Evolutionary conservation across 2,888 invertebrate species (phyloP).

Genomic region (Nezara viridula): DNA sequence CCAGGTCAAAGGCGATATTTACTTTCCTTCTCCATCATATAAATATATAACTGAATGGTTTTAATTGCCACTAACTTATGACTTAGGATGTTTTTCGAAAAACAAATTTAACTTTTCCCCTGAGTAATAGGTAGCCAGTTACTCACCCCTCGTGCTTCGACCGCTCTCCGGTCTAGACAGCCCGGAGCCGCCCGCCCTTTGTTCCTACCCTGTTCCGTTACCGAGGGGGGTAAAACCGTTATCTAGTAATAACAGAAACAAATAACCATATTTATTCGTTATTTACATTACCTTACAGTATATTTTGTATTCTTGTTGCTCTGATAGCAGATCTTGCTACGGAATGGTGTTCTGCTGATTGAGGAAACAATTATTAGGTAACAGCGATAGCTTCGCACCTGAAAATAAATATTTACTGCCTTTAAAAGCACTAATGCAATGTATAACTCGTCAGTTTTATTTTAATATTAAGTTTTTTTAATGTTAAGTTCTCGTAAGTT

Average conservation of each 20-base stretch:
- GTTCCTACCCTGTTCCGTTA: background rate
- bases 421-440: no score
- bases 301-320: no score
- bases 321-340: no score
- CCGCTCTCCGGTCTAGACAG: slow-evolving; percentile 31
- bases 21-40: background rate
- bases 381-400: no score
- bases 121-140: background rate
- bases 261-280: background rate
- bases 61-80: no score
- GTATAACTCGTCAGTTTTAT: no score
- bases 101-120: background rate
- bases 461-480: no score
- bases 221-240: background rate
- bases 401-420: no score
- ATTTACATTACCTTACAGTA: background rate
- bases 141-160: background rate
- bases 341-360: no score
- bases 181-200: background rate
- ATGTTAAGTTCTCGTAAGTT: no score
- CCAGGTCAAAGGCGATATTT: background rate
- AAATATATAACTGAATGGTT: background rate
- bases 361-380: no score
- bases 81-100: background rate
- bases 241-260: background rate